Percentiles rank a stretch among this genome's conserved stretches.
Evolutionary conservation across 1,140 invertebrate species (phyloP).

Genomic region (Euglossa dilemma): DNA sequence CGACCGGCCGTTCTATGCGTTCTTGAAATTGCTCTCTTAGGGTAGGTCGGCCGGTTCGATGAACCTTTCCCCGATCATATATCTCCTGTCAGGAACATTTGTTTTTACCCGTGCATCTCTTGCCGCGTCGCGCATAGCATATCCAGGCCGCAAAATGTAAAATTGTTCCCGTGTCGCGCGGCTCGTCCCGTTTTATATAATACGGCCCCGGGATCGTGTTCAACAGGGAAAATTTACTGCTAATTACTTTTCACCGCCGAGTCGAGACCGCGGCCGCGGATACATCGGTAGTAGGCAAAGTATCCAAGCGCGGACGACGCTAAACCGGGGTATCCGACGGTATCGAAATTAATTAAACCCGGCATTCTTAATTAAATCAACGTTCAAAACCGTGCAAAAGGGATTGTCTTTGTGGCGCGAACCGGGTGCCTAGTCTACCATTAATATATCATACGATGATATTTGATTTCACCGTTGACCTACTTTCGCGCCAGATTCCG

Average conservation of each 20-base stretch:
- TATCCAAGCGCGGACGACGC: not conserved
- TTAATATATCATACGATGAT: slow-evolving; percentile 50
- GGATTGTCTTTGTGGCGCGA: slow-evolving; percentile 28
- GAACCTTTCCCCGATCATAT: slow-evolving; percentile 23
- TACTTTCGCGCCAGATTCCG: slow-evolving; percentile 32
- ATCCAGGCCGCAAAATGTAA: slow-evolving; percentile 2
- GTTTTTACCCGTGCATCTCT: slow-evolving; percentile 34
- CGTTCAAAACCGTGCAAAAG: not conserved
- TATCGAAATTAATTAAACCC: slow-evolving; percentile 60
- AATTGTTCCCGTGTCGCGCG: not conserved
- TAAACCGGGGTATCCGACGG: not conserved
- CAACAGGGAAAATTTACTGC: slow-evolving; percentile 62
- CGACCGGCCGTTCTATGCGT: slow-evolving; percentile 32
- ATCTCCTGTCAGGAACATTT: slow-evolving; percentile 53
- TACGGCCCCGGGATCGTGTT: slow-evolving; percentile 2
- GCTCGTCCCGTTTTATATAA: slow-evolving; percentile 26
- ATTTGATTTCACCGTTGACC: slow-evolving; percentile 58
- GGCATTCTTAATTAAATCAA: slow-evolving; percentile 47
- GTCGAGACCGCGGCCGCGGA: not conserved
- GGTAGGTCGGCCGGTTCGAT: slow-evolving; percentile 22
- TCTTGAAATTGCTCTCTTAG: slow-evolving; percentile 28
- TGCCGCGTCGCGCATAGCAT: not conserved
- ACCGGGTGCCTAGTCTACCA: not conserved
- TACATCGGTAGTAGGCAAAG: slow-evolving; percentile 9
- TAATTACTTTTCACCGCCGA: slow-evolving; percentile 55